A percentile compares a stretch with the other conserved stretches of the same genome.
phyloP scores from a whole-genome alignment of 2,888 invertebrate species.

The Selenia dentaria region DNA sequence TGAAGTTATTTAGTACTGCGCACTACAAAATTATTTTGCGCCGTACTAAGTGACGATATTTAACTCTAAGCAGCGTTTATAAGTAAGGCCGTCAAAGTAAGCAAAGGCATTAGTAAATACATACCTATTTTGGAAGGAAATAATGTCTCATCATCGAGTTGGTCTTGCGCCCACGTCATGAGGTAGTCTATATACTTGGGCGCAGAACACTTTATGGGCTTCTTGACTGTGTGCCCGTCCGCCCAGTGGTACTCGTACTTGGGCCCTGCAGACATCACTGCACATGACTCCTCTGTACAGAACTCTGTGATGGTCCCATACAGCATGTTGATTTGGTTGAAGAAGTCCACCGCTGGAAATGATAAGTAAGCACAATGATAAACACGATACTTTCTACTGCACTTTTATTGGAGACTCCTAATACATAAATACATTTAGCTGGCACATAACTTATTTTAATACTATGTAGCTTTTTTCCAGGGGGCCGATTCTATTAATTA shows the following conservation, averaged over 20 bases:
- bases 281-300: conserved; percentile 98
- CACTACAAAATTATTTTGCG: too few species aligned
- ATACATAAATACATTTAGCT: too few species aligned
- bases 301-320: conserved; percentile 99
- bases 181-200: conserved; percentile 99
- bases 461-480: too few species aligned
- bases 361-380: conserved; percentile 46
- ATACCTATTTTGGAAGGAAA: conserved; percentile 97
- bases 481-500: too few species aligned
- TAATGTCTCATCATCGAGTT: conserved; percentile 98
- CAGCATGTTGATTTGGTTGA: conserved; percentile 99
- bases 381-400: too few species aligned
- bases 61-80: too few species aligned
- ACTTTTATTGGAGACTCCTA: too few species aligned
- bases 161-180: conserved; percentile 99
- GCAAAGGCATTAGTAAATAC: background rate
- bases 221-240: conserved; percentile 98
- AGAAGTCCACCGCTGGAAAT: conserved; percentile 97
- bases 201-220: conserved; percentile 99
- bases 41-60: too few species aligned
- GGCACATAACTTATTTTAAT: too few species aligned
- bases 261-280: conserved; percentile 99
- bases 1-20: too few species aligned
- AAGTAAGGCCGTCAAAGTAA: too few species aligned
- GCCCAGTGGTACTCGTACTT: conserved; percentile 99